These are phyloP conservation scores for Bucorvus abyssinicus DNA, from an alignment of 2,797 vertebrate genomes.

Conservation along the genomic window DNA sequence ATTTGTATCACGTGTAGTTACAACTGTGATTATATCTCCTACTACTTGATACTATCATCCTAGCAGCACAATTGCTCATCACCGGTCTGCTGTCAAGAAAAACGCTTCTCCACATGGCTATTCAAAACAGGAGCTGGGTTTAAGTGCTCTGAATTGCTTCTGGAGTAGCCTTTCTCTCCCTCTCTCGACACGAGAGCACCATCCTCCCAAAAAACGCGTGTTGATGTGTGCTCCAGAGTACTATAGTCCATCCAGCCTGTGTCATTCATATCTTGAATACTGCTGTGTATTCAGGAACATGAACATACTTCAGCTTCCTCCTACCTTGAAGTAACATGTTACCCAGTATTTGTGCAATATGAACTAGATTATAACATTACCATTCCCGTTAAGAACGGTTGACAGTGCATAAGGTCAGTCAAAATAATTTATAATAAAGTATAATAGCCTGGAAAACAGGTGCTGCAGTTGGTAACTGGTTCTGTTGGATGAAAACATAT, in stretches of 20 bases:
- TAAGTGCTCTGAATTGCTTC: background rate
- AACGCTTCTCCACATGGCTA: background rate
- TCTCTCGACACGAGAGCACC: background rate
- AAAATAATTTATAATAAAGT: background rate
- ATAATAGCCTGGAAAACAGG: background rate
- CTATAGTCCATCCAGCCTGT: background rate
- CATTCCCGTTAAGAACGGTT: background rate
- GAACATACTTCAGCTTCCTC: background rate
- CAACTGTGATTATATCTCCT: background rate
- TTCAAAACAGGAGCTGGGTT: background rate
- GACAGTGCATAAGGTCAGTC: background rate
- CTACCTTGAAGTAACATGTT: background rate
- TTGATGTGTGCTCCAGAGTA: background rate
- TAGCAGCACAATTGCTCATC: background rate
- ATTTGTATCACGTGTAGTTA: background rate
- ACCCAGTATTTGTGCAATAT: background rate
- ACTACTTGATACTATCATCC: background rate
- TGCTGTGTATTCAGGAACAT: background rate
- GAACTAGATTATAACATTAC: background rate
- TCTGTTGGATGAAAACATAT: background rate
- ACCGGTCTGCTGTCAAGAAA: accelerated
- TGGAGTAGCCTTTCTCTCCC: background rate
- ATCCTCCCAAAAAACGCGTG: background rate
- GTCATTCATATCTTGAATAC: background rate
- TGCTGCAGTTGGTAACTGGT: constrained; percentile 2